Evolutionary conservation across 2,113 vertebrate genomes (phyloP).

Genomic region (Cynopterus brachyotis): DNA sequence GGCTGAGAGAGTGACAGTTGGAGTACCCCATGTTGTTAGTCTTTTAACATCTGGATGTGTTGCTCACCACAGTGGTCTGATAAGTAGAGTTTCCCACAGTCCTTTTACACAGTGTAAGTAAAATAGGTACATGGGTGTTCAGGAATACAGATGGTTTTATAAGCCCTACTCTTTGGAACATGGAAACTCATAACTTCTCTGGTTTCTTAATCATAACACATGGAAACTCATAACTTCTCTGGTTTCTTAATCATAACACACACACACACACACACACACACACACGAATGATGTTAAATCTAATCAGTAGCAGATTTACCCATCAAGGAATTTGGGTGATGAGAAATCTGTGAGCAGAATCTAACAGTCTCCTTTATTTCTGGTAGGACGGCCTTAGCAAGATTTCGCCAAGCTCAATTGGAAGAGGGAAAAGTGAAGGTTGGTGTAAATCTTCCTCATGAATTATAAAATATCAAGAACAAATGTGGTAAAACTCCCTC

Average conservation of each 20-base stretch:
- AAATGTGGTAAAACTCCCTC: fast-evolving
- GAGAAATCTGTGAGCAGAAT: not conserved
- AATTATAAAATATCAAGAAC: not conserved
- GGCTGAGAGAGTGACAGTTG: not conserved
- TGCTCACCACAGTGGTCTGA: not conserved
- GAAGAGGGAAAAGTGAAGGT: constrained; percentile 98
- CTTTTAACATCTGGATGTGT: not conserved
- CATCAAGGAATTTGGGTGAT: not conserved
- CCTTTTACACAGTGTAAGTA: not conserved
- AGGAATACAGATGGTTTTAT: not conserved
- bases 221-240: not conserved
- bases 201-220: not conserved
- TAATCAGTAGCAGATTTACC: not conserved
- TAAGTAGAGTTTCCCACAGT: not conserved
- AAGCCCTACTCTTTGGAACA: not conserved
- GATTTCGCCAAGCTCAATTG: constrained; percentile 97
- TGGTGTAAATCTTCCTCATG: not conserved
- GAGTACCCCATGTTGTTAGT: not conserved
- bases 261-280: not conserved
- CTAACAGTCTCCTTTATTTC: not conserved
- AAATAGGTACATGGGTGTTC: not conserved
- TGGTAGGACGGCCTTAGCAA: constrained; percentile 95
- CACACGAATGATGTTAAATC: not conserved
- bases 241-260: not conserved
- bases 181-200: not conserved